Evolutionary conservation across 1,140 invertebrate species (phyloP), one percentile per base, ranked within the genome.

Genomic region (Drosophila murphyi): DNA sequence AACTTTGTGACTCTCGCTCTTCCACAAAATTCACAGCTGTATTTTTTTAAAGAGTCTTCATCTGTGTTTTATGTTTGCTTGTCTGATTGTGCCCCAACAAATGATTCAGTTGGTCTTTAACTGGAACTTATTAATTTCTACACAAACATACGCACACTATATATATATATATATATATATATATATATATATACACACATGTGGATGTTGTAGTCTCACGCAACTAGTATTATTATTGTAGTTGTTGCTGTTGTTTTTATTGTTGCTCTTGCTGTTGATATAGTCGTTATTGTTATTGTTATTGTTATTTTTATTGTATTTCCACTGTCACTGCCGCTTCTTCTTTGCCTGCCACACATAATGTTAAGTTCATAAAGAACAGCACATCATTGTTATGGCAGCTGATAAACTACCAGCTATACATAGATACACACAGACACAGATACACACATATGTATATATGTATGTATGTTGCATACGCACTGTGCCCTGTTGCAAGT

Each of bases 41-140:
- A 20, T 20, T 20, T 20, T 20, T 20, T 32, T 32, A 0, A 4
- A 41, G 8, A 41, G 39, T 57, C 8, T 52, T 68, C 64, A 56
- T 74, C 52, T 72, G 68, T 60, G 68, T 55, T 74, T 43, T 56
- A 60, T 76, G 74, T 73, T 77, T 77, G 71, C 64, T 78, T 70
- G 76, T 75, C 72, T 74, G 72, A 75, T 78, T 78, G 72, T 78
- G 56, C 61, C 72, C 65, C 76, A 75, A 78, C 76, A 78, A 78
- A 76, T 78, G 76, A 78, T 75, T 78, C 72, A 78, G 76, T 76
- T 78, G 76, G 67, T 78, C 76, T 78, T 78, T 78, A 78, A 78
- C 72, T 78, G 72, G 72, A 78, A 78, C 76, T 76, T 78, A 77
- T 77, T 79, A 77, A 65, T 77, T 79, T 79, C 68, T 59, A 76